A percentile compares a stretch with the other conserved stretches of the same genome.
These are phyloP conservation scores for Cyanoderma ruficeps DNA, from an alignment of 2,113 vertebrate species.

Conservation along the genomic window DNA sequence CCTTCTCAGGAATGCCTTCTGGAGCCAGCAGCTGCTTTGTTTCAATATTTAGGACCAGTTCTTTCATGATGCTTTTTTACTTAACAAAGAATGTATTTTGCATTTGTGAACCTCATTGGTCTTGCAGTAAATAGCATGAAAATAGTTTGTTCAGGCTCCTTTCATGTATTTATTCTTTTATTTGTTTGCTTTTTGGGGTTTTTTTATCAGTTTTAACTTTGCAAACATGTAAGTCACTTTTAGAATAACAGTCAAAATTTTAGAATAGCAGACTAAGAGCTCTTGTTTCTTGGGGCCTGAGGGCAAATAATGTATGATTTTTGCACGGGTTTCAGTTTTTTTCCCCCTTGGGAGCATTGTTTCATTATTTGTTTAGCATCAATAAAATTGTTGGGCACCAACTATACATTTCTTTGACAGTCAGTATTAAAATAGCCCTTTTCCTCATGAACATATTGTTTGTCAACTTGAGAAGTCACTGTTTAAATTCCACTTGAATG, in stretches of 20 bases:
- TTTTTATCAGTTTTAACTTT: not conserved
- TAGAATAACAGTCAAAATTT: not conserved
- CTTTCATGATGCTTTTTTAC: not conserved
- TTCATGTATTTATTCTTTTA: not conserved
- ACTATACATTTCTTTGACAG: not conserved
- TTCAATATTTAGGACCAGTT: not conserved
- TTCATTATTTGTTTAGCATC: not conserved
- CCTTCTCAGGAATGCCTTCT: not conserved
- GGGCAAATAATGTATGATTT: not conserved
- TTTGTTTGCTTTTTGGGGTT: not conserved
- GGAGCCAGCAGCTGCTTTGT: not conserved
- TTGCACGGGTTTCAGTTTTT: not conserved
- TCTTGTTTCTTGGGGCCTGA: fast-evolving
- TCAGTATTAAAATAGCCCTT: not conserved
- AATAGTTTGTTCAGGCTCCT: not conserved
- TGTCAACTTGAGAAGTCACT: not conserved
- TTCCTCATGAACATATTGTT: not conserved
- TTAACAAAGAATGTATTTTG: not conserved
- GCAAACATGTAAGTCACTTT: not conserved
- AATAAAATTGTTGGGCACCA: not conserved
- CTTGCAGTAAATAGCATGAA: not conserved
- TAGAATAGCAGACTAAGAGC: not conserved
- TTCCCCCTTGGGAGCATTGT: fast-evolving
- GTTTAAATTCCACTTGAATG: not conserved
- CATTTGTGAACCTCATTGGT: not conserved